A percentile compares a stretch with the other conserved stretches of the same genome.
These are phyloP conservation scores for Norana najaformis DNA, from an alignment of 2,888 invertebrate species.

Conservation along the genomic window DNA sequence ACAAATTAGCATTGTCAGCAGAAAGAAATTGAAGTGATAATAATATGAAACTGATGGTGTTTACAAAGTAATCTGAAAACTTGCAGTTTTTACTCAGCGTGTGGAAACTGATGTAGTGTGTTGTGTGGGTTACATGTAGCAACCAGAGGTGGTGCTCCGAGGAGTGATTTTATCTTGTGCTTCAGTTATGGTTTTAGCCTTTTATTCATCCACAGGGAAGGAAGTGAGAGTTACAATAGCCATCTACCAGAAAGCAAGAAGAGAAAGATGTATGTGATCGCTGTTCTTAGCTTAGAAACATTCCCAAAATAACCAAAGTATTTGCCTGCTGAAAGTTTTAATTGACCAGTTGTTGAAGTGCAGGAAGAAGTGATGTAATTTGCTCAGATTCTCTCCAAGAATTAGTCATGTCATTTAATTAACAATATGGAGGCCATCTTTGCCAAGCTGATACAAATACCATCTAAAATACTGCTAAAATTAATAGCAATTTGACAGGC, in stretches of 20 bases:
- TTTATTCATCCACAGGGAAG: constrained; percentile 13
- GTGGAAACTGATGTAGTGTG: neutral
- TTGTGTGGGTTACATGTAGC: neutral
- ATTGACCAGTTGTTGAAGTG: too few species aligned
- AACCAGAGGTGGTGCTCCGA: neutral
- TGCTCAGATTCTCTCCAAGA: too few species aligned
- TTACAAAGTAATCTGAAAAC: neutral
- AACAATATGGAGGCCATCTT: too few species aligned
- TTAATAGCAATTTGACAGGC: too few species aligned
- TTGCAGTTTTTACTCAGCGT: neutral
- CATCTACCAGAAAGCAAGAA: neutral
- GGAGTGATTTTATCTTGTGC: neutral
- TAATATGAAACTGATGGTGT: neutral
- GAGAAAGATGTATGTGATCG: constrained; percentile 13
- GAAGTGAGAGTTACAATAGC: neutral
- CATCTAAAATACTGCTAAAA: too few species aligned
- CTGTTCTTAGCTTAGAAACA: constrained; percentile 6
- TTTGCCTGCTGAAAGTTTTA: too few species aligned
- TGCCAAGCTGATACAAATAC: too few species aligned
- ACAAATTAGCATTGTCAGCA: neutral
- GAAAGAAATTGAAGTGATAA: neutral
- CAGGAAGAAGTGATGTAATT: too few species aligned
- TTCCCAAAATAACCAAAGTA: neutral
- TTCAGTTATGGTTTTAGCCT: neutral
- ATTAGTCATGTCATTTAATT: too few species aligned